A percentile compares a stretch with the other conserved stretches of the same genome.
Conservation (phyloP, 2,797 vertebrate genomes). For the Lutjanus campechanus region DNA sequence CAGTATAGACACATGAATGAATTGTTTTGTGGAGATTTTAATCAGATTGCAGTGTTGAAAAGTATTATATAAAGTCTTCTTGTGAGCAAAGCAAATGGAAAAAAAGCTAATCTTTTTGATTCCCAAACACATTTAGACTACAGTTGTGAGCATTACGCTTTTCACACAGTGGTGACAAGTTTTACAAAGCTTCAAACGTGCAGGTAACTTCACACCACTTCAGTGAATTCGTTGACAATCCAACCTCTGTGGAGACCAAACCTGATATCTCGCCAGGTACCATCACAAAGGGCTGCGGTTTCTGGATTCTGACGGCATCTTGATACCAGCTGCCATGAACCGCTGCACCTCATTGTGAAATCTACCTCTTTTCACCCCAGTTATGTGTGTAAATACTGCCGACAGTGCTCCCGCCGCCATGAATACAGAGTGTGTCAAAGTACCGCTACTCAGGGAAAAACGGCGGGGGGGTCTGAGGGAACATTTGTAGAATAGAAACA, state of each 20-base stretch:
- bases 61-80: not conserved
- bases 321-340: conserved; percentile 71
- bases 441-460: conserved; percentile 61
- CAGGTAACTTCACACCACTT: conserved; percentile 52
- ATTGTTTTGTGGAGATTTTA: conserved; percentile 40
- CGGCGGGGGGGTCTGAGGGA: conserved; percentile 54
- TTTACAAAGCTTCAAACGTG: conserved; percentile 35
- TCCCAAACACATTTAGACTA: not conserved
- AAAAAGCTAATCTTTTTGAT: not conserved
- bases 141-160: not conserved
- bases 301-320: conserved; percentile 63
- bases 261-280: conserved; percentile 54
- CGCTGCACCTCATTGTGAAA: conserved; percentile 77
- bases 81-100: conserved; percentile 2
- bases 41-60: conserved; percentile 20
- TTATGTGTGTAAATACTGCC: conserved; percentile 80
- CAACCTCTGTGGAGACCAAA: conserved; percentile 48
- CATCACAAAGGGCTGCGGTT: conserved; percentile 48
- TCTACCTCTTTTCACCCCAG: conserved; percentile 76
- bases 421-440: conserved; percentile 78
- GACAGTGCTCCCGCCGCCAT: conserved; percentile 68
- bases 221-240: conserved; percentile 58
- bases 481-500: conserved; percentile 73
- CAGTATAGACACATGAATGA: conserved; percentile 38
- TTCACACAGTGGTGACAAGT: conserved; percentile 9